Evolutionary conservation across 1,140 invertebrate genomes (phyloP).

Genomic region (Zaprionus gabonicus): DNA sequence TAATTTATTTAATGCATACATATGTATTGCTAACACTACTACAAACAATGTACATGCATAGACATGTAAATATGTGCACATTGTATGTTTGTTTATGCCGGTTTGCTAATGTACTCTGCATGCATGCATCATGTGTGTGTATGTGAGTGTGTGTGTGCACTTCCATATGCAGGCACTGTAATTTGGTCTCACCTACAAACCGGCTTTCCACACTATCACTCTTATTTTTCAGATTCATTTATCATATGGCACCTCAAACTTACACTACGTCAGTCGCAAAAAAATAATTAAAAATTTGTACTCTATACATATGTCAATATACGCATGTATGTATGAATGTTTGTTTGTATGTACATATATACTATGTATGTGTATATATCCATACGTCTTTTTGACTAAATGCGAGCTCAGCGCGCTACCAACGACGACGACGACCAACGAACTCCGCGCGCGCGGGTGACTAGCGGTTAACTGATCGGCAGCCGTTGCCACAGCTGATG

Average conservation of each 20-base stretch:
- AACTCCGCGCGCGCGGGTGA: slow-evolving; percentile 53
- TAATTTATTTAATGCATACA: not conserved
- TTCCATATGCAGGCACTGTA: slow-evolving; percentile 10
- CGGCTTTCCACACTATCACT: slow-evolving; percentile 38
- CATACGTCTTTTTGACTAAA: slow-evolving; percentile 22
- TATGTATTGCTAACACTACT: not conserved
- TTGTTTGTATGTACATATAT: not conserved
- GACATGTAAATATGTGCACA: not conserved
- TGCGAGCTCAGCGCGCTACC: slow-evolving; percentile 32
- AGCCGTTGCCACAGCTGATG: slow-evolving; percentile 43
- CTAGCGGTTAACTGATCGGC: slow-evolving; percentile 52
- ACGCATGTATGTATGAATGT: not conserved
- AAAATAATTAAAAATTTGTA: slow-evolving; percentile 34
- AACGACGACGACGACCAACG: slow-evolving; percentile 23
- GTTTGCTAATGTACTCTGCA: slow-evolving; percentile 10
- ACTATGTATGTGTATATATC: not conserved
- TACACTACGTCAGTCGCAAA: slow-evolving; percentile 26
- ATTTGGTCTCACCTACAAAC: slow-evolving; percentile 38
- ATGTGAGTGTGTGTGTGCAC: not conserved
- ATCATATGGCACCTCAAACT: slow-evolving; percentile 43
- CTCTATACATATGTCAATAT: not conserved
- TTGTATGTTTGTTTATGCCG: slow-evolving; percentile 27
- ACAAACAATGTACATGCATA: not conserved
- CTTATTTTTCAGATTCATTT: slow-evolving; percentile 36
- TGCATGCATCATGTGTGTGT: not conserved